A percentile compares a stretch with the other conserved stretches of the same genome.
Conservation (phyloP, 2,888 invertebrate genomes). For the Epinotia ramella region DNA sequence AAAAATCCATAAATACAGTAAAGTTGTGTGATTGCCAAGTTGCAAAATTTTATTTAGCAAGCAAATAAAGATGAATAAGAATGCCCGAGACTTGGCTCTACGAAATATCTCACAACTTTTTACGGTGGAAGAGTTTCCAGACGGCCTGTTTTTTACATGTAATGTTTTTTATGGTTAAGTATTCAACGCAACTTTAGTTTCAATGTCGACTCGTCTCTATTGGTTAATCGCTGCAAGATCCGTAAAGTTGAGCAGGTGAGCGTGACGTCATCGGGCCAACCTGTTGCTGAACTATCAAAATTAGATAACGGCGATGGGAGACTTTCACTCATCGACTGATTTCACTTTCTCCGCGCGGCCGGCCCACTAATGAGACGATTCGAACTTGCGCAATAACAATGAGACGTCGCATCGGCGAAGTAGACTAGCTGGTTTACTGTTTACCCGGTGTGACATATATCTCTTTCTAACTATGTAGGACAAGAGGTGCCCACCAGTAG, state of each 20-base stretch:
- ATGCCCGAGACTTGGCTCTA: too few species aligned
- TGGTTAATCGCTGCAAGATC: slow-evolving; percentile 21
- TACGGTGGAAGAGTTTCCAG: too few species aligned
- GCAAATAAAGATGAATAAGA: too few species aligned
- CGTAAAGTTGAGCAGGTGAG: slow-evolving; percentile 18
- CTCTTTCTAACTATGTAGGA: background rate
- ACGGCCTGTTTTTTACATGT: too few species aligned
- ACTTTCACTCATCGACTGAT: slow-evolving; percentile 78
- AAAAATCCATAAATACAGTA: too few species aligned
- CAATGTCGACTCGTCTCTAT: slow-evolving; percentile 21
- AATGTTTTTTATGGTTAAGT: too few species aligned
- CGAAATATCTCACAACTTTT: too few species aligned
- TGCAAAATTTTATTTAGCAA: too few species aligned
- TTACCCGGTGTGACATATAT: background rate
- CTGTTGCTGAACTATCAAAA: slow-evolving; percentile 63
- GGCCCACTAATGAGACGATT: slow-evolving; percentile 67
- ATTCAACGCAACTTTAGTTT: background rate
- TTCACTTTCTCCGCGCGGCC: slow-evolving; percentile 73
- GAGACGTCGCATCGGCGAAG: slow-evolving; percentile 54
- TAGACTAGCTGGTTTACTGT: slow-evolving; percentile 50
- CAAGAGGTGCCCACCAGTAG: background rate
- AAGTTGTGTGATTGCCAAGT: too few species aligned
- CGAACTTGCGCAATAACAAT: slow-evolving; percentile 68
- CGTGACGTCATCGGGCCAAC: slow-evolving; percentile 43
- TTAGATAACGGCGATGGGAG: slow-evolving; percentile 75